A percentile compares a stretch with the other conserved stretches of the same genome.
Evolutionary conservation across 2,113 vertebrate species (phyloP).

Genomic region (Percopsis transmontana): DNA sequence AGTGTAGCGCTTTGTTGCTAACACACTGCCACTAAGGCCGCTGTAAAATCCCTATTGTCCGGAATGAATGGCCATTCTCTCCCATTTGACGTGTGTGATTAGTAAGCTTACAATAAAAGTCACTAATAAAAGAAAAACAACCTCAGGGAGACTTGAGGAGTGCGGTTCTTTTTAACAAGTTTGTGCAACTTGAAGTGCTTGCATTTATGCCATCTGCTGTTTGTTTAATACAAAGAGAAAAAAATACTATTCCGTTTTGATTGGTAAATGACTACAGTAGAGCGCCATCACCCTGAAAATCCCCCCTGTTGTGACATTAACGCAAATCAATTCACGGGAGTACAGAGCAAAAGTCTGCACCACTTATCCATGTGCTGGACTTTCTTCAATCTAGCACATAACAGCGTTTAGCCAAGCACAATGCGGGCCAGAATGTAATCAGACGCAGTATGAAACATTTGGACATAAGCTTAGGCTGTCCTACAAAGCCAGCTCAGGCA

Average conservation of each 20-base stretch:
- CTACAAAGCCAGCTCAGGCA: not conserved
- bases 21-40: constrained; percentile 35
- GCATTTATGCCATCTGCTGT: not conserved
- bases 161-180: not conserved
- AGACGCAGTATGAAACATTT: not conserved
- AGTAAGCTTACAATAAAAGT: constrained; percentile 44
- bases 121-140: constrained; percentile 37
- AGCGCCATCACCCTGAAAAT: not conserved
- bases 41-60: constrained; percentile 68
- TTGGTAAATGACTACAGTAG: not conserved
- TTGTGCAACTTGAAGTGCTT: not conserved
- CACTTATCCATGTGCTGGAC: not conserved
- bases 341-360: not conserved
- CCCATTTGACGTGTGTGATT: constrained; percentile 62
- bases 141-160: constrained; percentile 4
- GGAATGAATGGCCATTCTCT: constrained; percentile 62
- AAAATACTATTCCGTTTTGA: not conserved
- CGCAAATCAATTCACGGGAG: not conserved
- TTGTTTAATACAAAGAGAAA: not conserved
- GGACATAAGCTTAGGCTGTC: not conserved
- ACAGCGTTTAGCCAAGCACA: not conserved
- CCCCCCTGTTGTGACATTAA: not conserved
- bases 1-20: constrained; percentile 38
- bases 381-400: not conserved
- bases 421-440: not conserved